These are phyloP conservation scores for Tetraneura akinire DNA, from an alignment of 1,140 invertebrate species.

Conservation along the genomic window DNA sequence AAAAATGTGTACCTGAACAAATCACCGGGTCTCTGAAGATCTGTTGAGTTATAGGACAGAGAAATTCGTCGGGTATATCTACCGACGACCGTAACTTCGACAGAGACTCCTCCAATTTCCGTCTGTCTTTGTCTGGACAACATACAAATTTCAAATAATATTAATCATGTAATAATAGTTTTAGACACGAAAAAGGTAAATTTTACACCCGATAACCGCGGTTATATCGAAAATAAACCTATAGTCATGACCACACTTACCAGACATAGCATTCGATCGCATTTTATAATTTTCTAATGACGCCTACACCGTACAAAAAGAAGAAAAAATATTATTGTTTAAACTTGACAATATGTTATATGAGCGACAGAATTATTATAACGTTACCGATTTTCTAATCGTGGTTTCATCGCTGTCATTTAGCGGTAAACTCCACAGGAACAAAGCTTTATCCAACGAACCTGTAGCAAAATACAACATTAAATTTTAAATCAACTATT, in stretches of 20 bases:
- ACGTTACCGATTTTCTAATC: constrained; percentile 55
- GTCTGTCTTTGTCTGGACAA: constrained; percentile 64
- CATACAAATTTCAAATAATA: too few relatives aligned
- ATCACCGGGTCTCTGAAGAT: constrained; percentile 77
- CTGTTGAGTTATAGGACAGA: constrained; percentile 82
- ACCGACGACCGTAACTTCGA: constrained; percentile 54
- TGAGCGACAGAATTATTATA: neutral
- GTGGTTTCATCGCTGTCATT: neutral
- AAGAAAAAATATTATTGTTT: neutral
- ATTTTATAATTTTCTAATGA: neutral
- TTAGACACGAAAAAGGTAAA: too few relatives aligned
- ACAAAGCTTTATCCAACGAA: constrained; percentile 41
- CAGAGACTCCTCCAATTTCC: constrained; percentile 56
- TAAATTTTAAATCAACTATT: too few relatives aligned
- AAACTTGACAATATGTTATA: neutral
- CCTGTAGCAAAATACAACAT: constrained; percentile 15
- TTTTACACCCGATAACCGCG: too few relatives aligned
- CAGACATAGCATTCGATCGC: neutral
- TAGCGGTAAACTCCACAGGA: constrained; percentile 46
- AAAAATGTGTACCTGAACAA: constrained; percentile 64
- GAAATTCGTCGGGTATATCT: constrained; percentile 67
- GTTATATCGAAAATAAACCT: too few relatives aligned
- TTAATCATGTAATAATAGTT: too few relatives aligned
- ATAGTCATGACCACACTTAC: neutral
- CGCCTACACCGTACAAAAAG: neutral